phyloP scores from a whole-genome alignment of 1,140 invertebrate species.

The Pseudomyrmex dendroicus region DNA sequence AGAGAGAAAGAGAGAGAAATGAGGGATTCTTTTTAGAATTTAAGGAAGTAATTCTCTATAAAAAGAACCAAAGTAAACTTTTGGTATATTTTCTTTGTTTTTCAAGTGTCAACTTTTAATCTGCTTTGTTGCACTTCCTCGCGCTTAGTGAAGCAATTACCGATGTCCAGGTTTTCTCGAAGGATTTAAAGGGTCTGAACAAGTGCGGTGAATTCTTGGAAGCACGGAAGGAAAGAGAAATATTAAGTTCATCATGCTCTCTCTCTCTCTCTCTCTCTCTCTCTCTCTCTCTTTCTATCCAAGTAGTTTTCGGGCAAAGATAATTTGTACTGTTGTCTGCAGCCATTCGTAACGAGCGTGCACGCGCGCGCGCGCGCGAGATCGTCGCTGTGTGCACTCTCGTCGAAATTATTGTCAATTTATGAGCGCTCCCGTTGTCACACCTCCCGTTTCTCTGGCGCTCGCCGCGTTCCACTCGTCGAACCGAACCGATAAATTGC shows the following conservation, averaged over 20 bases:
- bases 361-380: background rate
- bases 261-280: no score
- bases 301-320: slow-evolving; percentile 42
- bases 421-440: slow-evolving; percentile 75
- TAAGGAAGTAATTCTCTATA: background rate
- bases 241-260: slow-evolving; percentile 23
- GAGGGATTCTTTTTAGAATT: background rate
- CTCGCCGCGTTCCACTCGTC: slow-evolving; percentile 48
- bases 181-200: slow-evolving; percentile 27
- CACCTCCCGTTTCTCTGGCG: slow-evolving; percentile 70
- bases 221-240: background rate
- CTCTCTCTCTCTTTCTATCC: background rate
- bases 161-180: slow-evolving; percentile 20
- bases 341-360: slow-evolving; percentile 16
- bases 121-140: slow-evolving; percentile 1
- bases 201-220: slow-evolving; percentile 25
- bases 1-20: background rate
- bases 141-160: slow-evolving; percentile 1
- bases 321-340: slow-evolving; percentile 64
- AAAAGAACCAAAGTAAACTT: background rate
- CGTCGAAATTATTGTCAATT: slow-evolving; percentile 79
- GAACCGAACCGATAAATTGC: slow-evolving; percentile 78
- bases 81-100: slow-evolving; percentile 1
- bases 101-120: slow-evolving; percentile 27
- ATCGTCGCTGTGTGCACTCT: slow-evolving; percentile 65